Base-by-base conservation (phyloP, 2,797 vertebrate species). In the Peromyscus nudipes region DNA sequence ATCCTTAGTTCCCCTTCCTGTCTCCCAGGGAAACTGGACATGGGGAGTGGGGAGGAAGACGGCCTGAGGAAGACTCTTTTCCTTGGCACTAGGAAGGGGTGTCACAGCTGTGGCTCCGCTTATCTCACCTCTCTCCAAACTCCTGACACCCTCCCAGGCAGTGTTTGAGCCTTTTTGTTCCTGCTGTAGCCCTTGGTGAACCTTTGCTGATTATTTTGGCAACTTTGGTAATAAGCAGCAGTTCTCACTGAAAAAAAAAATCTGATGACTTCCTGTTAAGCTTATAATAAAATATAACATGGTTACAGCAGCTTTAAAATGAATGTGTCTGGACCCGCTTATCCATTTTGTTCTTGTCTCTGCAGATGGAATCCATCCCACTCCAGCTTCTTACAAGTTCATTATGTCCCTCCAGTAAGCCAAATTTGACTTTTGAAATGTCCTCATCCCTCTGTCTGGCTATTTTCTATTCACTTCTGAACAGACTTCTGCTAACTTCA, bases 201-300 rank as follows among this genome's bases (percentile, higher is more conserved):
- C 64, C 91, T 91, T 96, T 60, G 90, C 89, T 98, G 94, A 97
- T 97, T 77, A 97, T 97, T 97, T 94, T 85, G 96, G 94, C 85
- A 89, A 92, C 92, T 91, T 96, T 1, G 71, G 93, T 96, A 97
- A 98, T 97, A 98, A 97, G 96, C 49, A 93, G 93, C 96, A 75
- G 40, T 97, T 98, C 90, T 95, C 94, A 40, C 16, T 57, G 31
- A 43, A 94, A 80, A 73, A 25, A 80, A 73, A 21, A 64, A 11
- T 71, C 90, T 29, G 17, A 27, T 55, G 12, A 29, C 46, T 88
- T 96, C 55, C 83, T 69, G 57, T 85, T 57, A 65, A 21, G 31
- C 10, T 71, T 73, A 27, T 12, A 76, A 85, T 55, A 46, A 89
- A 94, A 76, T 55, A 6, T 60, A 81, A 73, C 77, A 46, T 29